Evolutionary conservation across 1,140 invertebrate species (phyloP), one percentile per base, ranked within the genome.

Genomic region (Maniola jurtina): DNA sequence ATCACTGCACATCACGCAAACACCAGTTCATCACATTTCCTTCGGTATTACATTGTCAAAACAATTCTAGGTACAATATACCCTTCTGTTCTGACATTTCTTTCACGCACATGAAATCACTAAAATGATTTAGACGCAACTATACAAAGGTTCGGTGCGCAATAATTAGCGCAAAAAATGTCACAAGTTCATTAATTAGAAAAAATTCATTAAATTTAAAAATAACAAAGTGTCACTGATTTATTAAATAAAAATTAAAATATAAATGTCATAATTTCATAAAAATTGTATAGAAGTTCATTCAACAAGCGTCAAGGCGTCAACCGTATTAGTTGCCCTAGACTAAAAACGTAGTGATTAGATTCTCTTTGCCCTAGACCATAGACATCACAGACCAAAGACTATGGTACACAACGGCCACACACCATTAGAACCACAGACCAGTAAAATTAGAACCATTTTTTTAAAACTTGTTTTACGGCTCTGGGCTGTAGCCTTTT

Each of bases 271-370:
- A 45, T 25, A 25, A 25, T 25, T 25, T 25, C 4, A 45, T 45
- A 45, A 45, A 45, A 45, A n/a, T 45, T 45, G 25, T 25, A 25
- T 25, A 25, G 4, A 45, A 45, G 13, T 13, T 45, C 13, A 11
- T 5, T 45, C 70, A 77, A 80, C 73, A 81, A 79, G 84, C 85
- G 79, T 86, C 83, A 85, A 86, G 78, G 84, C 84, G 83, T 89
- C 81, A 87, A 86, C 77, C 83, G 70, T 84, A n/a, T n/a, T n/a
- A 85, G 81, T 84, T 78, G 81, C 42, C 25, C 25, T 25, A 25
- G 25, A 25, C 25, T 2, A 25, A n/a, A n/a, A n/a, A n/a, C n/a
- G n/a, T n/a, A n/a, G n/a, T n/a, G n/a, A n/a, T n/a, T n/a, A n/a
- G n/a, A n/a, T n/a, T n/a, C n/a, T n/a, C n/a, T n/a, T n/a, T n/a